Percentiles rank a stretch among this genome's conserved stretches.
Conservation (phyloP, 1,140 invertebrate genomes). For the Limonius californicus region DNA sequence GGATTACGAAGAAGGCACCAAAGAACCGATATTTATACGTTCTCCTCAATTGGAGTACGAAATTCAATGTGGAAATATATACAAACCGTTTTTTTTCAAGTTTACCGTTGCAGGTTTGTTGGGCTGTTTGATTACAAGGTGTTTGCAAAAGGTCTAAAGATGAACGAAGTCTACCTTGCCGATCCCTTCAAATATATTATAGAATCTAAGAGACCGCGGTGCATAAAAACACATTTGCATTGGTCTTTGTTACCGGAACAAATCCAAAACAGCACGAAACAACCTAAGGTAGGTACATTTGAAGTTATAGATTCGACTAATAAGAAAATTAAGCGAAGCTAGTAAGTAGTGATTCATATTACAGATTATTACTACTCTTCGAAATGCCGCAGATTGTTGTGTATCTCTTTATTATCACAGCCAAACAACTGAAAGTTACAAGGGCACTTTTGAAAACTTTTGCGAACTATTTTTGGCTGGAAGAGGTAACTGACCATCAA, state of each 20-base stretch:
- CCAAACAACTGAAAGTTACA: constrained; percentile 56
- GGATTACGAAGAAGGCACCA: too few species aligned
- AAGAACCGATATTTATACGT: too few species aligned
- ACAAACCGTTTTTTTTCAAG: too few species aligned
- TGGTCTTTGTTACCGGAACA: constrained; percentile 60
- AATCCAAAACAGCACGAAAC: constrained; percentile 49
- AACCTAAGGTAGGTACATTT: constrained; percentile 47
- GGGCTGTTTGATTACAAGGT: too few species aligned
- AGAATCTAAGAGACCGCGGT: too few species aligned
- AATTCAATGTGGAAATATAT: too few species aligned
- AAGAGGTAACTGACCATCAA: constrained; percentile 43
- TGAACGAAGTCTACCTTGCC: too few species aligned
- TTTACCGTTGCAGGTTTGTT: too few species aligned
- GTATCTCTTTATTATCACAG: constrained; percentile 76
- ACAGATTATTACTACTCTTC: constrained; percentile 72
- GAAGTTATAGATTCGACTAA: too few species aligned
- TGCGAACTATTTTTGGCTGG: constrained; percentile 60
- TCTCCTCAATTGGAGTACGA: too few species aligned
- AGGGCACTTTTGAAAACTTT: constrained; percentile 61
- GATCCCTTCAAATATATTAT: too few species aligned
- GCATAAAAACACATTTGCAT: constrained; percentile 57
- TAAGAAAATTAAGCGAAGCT: background rate
- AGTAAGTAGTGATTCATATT: constrained; percentile 27
- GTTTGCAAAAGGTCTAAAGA: too few species aligned
- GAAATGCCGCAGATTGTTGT: constrained; percentile 78